Evolutionary conservation across 2,888 invertebrate genomes (phyloP).

Genomic region (Pterobdella sp.): DNA sequence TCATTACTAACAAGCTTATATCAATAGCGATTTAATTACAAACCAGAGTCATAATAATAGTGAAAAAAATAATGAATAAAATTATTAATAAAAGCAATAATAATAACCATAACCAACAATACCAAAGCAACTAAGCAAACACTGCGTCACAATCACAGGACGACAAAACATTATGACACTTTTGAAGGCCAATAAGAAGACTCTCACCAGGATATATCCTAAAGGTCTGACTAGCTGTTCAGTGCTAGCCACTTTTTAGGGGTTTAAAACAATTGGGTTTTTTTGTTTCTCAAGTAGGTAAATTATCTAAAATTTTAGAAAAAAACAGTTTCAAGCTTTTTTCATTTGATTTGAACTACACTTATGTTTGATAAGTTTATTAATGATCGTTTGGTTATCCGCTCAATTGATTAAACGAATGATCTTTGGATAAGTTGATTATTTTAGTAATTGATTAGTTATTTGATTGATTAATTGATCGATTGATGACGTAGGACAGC

Average conservation of each 20-base stretch:
- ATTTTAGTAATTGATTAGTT: not conserved
- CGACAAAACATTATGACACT: constrained; percentile 35
- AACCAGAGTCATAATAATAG: not conserved
- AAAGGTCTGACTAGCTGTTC: constrained; percentile 44
- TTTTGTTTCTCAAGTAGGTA: too few species aligned
- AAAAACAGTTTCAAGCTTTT: not conserved
- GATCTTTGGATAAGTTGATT: not conserved
- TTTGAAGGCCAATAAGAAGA: constrained; percentile 51
- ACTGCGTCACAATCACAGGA: constrained; percentile 47
- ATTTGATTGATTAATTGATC: not conserved
- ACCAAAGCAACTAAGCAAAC: too few species aligned
- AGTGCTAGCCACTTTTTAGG: too few species aligned
- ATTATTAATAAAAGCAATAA: not conserved
- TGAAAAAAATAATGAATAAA: not conserved
- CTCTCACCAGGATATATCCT: constrained; percentile 90
- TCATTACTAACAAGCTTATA: not conserved
- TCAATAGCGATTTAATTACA: not conserved
- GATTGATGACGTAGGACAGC: constrained; percentile 56
- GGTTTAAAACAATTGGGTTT: too few species aligned
- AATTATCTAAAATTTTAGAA: too few species aligned
- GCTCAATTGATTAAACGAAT: not conserved
- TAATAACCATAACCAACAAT: not conserved
- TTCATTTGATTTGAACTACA: not conserved
- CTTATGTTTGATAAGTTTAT: too few species aligned
- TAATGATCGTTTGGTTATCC: too few species aligned